Conservation (phyloP, 2,797 vertebrate genomes). For the Lycodopsis pacificus region DNA sequence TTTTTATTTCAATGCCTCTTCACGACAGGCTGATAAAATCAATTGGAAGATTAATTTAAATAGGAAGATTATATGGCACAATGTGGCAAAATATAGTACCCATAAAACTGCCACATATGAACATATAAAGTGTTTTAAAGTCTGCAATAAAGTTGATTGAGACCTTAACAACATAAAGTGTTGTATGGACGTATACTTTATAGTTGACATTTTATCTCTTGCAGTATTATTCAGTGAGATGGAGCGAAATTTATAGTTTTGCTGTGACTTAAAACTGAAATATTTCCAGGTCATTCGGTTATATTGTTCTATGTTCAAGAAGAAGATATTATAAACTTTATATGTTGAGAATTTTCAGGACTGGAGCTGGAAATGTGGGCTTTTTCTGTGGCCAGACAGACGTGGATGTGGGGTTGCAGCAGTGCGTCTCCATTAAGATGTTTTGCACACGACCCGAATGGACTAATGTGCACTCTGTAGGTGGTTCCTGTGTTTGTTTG, state of each 20-base stretch:
- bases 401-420: background rate
- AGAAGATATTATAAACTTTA: background rate
- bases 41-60: constrained; percentile 17
- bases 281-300: background rate
- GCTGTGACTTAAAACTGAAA: background rate
- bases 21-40: background rate
- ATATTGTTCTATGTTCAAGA: background rate
- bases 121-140: constrained; percentile 9
- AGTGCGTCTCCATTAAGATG: background rate
- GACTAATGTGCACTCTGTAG: background rate
- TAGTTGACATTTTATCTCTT: constrained; percentile 10
- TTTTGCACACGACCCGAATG: background rate
- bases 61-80: background rate
- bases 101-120: background rate
- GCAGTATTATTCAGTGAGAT: background rate
- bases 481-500: background rate
- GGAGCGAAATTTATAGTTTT: background rate
- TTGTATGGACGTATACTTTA: background rate
- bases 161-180: constrained; percentile 2
- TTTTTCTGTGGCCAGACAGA: background rate
- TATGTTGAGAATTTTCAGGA: background rate
- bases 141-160: constrained; percentile 1
- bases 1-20: background rate
- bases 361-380: background rate
- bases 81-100: background rate